These are phyloP conservation scores for Drosophila ustulata DNA, from an alignment of 2,888 invertebrate genomes.

Conservation along the genomic window DNA sequence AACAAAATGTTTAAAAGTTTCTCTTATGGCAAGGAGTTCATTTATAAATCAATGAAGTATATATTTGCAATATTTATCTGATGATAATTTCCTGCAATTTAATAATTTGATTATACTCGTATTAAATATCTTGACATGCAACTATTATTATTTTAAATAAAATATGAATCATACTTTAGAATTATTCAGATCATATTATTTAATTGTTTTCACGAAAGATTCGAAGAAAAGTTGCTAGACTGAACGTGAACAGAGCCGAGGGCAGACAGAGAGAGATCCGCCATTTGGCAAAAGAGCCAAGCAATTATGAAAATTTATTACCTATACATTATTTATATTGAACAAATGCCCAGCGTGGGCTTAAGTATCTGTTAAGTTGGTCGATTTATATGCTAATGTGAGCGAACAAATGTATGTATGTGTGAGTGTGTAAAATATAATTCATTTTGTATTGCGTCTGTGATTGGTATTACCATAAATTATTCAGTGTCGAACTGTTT, in stretches of 20 bases:
- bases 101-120: no score
- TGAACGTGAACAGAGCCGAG: neutral
- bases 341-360: slow-evolving; percentile 30
- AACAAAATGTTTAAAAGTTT: slow-evolving; percentile 25
- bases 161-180: no score
- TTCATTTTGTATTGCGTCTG: slow-evolving; percentile 53
- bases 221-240: neutral
- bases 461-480: slow-evolving; percentile 70
- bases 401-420: slow-evolving; percentile 14
- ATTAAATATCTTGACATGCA: no score
- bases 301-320: slow-evolving; percentile 54
- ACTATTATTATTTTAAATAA: no score
- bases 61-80: no score
- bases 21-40: neutral
- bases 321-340: slow-evolving; percentile 50
- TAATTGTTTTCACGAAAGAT: neutral
- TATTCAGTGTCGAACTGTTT: slow-evolving; percentile 65
- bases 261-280: no score
- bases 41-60: no score
- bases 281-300: slow-evolving; percentile 21
- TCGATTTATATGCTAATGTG: slow-evolving; percentile 56
- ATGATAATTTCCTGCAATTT: no score
- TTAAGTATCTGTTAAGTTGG: slow-evolving; percentile 62
- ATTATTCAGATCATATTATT: neutral
- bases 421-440: slow-evolving; percentile 41